Evolutionary conservation across 1,140 invertebrate species (phyloP).

Genomic region (Drosophila mojavensis): DNA sequence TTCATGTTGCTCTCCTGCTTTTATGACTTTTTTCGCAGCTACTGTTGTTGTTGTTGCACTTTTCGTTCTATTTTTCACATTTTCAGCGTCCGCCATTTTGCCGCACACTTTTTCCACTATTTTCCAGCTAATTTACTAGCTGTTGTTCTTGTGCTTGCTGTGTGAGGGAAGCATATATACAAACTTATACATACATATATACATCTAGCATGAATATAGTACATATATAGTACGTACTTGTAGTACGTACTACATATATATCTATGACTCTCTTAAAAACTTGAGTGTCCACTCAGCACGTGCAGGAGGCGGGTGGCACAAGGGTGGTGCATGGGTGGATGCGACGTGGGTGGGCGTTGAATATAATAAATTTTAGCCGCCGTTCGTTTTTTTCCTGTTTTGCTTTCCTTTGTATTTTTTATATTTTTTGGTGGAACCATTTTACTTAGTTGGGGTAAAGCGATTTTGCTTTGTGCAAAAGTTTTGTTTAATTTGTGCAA

Average conservation of each 20-base stretch:
- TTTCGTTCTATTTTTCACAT: slow-evolving; percentile 43
- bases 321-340: neutral
- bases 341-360: slow-evolving; percentile 48
- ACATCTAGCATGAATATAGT: neutral
- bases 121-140: slow-evolving; percentile 80
- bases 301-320: slow-evolving; percentile 4
- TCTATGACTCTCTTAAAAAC: slow-evolving; percentile 70
- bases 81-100: slow-evolving; percentile 77
- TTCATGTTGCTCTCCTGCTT: slow-evolving; percentile 26
- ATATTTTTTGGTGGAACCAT: slow-evolving; percentile 22
- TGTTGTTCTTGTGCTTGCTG: slow-evolving; percentile 67
- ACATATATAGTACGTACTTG: neutral
- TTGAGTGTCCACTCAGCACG: slow-evolving; percentile 51
- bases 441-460: slow-evolving; percentile 38
- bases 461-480: slow-evolving; percentile 58
- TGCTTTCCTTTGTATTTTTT: slow-evolving; percentile 17
- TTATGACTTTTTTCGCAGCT: slow-evolving; percentile 45
- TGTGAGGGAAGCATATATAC: slow-evolving; percentile 10
- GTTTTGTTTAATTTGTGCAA: slow-evolving; percentile 70
- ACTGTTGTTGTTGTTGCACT: slow-evolving; percentile 38
- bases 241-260: slow-evolving; percentile 40
- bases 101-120: slow-evolving; percentile 75
- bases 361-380: slow-evolving; percentile 77
- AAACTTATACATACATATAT: slow-evolving; percentile 15
- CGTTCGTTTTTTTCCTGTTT: slow-evolving; percentile 59